Base-by-base conservation (phyloP, 53 echinoderm and acorn worm genomes). In the Crossaster papposus region DNA sequence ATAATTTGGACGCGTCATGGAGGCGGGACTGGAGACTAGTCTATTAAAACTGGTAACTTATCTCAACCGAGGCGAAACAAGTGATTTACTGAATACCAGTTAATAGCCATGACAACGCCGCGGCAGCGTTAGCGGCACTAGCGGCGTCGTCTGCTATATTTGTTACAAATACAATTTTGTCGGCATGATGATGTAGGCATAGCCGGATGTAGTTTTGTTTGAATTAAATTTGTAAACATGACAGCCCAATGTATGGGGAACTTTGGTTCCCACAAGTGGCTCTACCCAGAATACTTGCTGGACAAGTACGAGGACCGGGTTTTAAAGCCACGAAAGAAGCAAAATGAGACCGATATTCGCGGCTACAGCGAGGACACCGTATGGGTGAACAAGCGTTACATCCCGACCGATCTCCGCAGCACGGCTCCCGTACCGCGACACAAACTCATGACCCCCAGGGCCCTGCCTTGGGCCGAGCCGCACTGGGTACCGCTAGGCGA, bases 371-470 rank as follows among this genome's bases (percentile, higher is more conserved):
- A 64, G 26, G 87, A 97, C 37, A 96, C 98, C 20, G 95, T 96
- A 34, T 97, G 95, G 98, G 98, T 97, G 33, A 94, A 95, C 89
- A 96, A 97, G 86, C 93, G 98, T 29, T 97, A 94, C 75, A 97
- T 97, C 72, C 98, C 98, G 15, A 97, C 95, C 73, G 98, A 97
- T 88, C 92, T 97, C 87, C 93, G 98, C n/a, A 94, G 95, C 89
- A 96, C 98, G 52, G 98, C 98, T 26, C 98, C 98, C n/a, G 98
- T 97, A 72, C 94, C 98, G 75, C 81, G 96, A 32, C 98, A 94
- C 76, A 97, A 97, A 89, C 92, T 97, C 26, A 93, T 97, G 37
- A 90, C 96, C 20, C 93, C 95, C 30, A 93, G 77, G 51, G 81
- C 72, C 34, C 89, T 97, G 17, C 95, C 95, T 10, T 79, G 23